Conservation (phyloP, 2,888 invertebrate species). For the Sympetrum striolatum region DNA sequence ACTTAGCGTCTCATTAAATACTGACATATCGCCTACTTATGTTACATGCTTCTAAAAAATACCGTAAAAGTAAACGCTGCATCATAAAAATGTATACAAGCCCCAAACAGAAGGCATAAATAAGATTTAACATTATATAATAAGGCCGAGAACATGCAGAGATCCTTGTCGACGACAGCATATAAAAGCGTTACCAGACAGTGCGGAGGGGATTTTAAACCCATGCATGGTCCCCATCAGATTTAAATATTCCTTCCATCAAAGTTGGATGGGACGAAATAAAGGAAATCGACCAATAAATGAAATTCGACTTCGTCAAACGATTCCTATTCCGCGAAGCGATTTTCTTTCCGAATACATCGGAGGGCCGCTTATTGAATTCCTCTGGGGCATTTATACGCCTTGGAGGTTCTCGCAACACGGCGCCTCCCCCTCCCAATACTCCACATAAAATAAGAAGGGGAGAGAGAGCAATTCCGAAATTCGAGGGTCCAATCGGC, state of each 20-base stretch:
- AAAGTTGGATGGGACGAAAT: background rate
- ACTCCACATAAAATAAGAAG: constrained; percentile 21
- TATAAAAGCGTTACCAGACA: too few relatives aligned
- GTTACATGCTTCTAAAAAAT: too few relatives aligned
- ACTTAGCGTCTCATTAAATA: too few relatives aligned
- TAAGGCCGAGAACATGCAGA: too few relatives aligned
- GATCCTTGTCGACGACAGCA: too few relatives aligned
- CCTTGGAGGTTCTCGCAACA: background rate
- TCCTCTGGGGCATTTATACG: background rate
- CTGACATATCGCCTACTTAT: too few relatives aligned
- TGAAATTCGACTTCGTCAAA: background rate
- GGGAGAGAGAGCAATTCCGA: constrained; percentile 5
- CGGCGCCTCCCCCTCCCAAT: background rate
- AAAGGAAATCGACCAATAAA: background rate
- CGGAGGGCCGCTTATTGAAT: constrained; percentile 13
- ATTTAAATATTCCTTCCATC: background rate
- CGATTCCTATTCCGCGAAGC: background rate
- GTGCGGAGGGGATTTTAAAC: background rate
- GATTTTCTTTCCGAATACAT: background rate
- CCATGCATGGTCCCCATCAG: background rate
- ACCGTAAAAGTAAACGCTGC: too few relatives aligned
- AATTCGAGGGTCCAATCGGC: constrained; percentile 27
- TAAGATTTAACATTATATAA: too few relatives aligned
- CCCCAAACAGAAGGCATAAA: too few relatives aligned
- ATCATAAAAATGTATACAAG: too few relatives aligned